Percentiles rank a stretch among this genome's conserved stretches.
These are phyloP conservation scores for Phaethornis superciliosus DNA, from an alignment of 2,113 vertebrate species.

Conservation along the genomic window DNA sequence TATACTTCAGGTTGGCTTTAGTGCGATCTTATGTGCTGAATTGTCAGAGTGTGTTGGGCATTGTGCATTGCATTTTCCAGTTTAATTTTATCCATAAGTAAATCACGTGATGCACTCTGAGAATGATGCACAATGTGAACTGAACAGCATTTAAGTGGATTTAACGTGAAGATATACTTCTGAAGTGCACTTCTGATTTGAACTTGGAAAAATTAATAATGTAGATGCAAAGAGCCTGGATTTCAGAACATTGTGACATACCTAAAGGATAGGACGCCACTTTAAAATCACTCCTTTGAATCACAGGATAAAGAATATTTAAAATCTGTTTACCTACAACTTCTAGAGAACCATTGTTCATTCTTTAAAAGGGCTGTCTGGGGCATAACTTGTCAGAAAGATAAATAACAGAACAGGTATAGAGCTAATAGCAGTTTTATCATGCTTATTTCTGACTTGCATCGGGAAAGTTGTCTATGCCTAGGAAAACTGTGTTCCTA, in stretches of 20 bases:
- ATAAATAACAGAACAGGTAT: background rate
- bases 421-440: background rate
- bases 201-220: background rate
- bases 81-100: background rate
- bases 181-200: background rate
- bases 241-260: background rate
- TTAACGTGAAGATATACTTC: background rate
- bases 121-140: background rate
- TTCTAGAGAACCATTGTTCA: background rate
- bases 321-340: background rate
- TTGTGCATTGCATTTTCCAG: background rate
- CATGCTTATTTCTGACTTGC: background rate
- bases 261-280: background rate
- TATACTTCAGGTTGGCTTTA: background rate
- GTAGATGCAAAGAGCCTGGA: background rate
- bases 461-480: background rate
- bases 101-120: background rate
- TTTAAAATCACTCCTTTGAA: background rate
- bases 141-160: background rate
- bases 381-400: background rate
- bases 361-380: background rate
- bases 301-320: background rate
- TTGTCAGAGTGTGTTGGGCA: background rate
- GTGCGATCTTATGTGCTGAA: background rate
- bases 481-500: background rate